Percentiles rank a stretch among this genome's conserved stretches.
phyloP scores from a whole-genome alignment of 2,888 invertebrate genomes.

The Archaeoteleia sp. region DNA sequence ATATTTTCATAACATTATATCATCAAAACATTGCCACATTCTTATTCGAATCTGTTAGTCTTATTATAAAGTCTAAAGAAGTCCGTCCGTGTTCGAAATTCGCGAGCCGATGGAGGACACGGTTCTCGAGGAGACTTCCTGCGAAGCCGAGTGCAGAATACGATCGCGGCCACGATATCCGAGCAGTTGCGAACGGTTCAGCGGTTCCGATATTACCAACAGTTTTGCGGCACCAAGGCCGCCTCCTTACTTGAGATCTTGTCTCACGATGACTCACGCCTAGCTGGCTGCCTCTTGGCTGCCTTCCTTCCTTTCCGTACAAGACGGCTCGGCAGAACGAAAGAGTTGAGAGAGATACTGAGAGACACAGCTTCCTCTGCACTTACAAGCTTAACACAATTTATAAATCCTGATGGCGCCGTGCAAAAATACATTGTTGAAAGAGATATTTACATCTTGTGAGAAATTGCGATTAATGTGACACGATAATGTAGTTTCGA shows the following conservation, averaged over 20 bases:
- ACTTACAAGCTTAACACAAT: slow-evolving; percentile 41
- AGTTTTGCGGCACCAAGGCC: slow-evolving; percentile 67
- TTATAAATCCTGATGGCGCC: slow-evolving; percentile 41
- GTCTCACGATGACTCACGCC: slow-evolving; percentile 60
- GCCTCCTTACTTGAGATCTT: slow-evolving; percentile 68
- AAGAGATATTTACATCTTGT: slow-evolving; percentile 27
- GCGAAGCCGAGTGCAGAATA: slow-evolving; percentile 45
- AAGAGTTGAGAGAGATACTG: slow-evolving; percentile 19
- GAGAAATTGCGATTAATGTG: slow-evolving; percentile 31
- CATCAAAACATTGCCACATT: slow-evolving; percentile 10
- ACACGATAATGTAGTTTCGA: too few species aligned
- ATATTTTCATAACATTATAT: too few species aligned
- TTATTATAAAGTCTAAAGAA: slow-evolving; percentile 48
- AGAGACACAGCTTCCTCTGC: slow-evolving; percentile 39
- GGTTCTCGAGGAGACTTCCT: slow-evolving; percentile 44
- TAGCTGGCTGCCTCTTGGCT: slow-evolving; percentile 56
- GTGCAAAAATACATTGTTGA: slow-evolving; percentile 34
- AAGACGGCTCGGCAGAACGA: slow-evolving; percentile 27
- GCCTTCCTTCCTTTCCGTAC: slow-evolving; percentile 55
- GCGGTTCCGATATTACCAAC: slow-evolving; percentile 64
- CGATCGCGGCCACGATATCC: slow-evolving; percentile 47
- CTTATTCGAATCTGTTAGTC: slow-evolving; percentile 30
- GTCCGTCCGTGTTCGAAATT: slow-evolving; percentile 39
- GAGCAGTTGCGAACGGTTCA: slow-evolving; percentile 39
- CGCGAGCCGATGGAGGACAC: slow-evolving; percentile 44